phyloP scores from a whole-genome alignment of 2,888 invertebrate genomes.

The Pyrrhia umbra region DNA sequence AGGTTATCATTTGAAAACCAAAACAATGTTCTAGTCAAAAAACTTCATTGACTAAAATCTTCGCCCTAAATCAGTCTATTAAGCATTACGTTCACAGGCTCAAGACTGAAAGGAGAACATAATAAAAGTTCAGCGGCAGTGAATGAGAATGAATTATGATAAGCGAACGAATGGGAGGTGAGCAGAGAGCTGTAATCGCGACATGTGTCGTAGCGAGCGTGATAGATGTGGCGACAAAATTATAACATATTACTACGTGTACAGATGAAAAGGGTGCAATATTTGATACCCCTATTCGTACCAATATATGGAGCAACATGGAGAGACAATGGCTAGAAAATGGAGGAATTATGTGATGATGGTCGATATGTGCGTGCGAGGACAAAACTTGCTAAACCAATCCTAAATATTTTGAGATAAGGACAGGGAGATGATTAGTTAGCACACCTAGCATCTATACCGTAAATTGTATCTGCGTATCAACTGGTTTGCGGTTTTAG shows the following conservation, averaged over 20 bases:
- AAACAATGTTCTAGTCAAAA: not conserved
- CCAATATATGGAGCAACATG: no score
- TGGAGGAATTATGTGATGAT: no score
- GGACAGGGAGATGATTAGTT: no score
- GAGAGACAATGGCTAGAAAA: no score
- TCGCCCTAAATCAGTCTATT: slow-evolving; percentile 29
- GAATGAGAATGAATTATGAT: slow-evolving; percentile 72
- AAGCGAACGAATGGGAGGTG: slow-evolving; percentile 67
- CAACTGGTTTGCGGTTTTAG: no score
- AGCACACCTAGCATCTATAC: no score
- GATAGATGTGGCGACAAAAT: slow-evolving; percentile 80
- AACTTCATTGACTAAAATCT: not conserved
- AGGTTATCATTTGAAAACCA: no score
- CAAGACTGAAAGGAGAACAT: slow-evolving; percentile 29
- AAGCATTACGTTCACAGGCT: slow-evolving; percentile 15
- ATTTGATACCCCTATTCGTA: not conserved
- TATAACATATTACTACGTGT: slow-evolving; percentile 50
- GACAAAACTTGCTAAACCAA: no score
- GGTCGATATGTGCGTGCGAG: no score
- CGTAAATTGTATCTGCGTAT: no score
- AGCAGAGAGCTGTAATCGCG: slow-evolving; percentile 74
- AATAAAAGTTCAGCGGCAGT: slow-evolving; percentile 53
- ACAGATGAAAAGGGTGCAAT: slow-evolving; percentile 49
- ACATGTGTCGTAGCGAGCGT: slow-evolving; percentile 73
- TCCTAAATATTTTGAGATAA: no score